A percentile compares a stretch with the other conserved stretches of the same genome.
Evolutionary conservation across 2,113 vertebrate genomes (phyloP).

Genomic region (Ranitomeya variabilis): DNA sequence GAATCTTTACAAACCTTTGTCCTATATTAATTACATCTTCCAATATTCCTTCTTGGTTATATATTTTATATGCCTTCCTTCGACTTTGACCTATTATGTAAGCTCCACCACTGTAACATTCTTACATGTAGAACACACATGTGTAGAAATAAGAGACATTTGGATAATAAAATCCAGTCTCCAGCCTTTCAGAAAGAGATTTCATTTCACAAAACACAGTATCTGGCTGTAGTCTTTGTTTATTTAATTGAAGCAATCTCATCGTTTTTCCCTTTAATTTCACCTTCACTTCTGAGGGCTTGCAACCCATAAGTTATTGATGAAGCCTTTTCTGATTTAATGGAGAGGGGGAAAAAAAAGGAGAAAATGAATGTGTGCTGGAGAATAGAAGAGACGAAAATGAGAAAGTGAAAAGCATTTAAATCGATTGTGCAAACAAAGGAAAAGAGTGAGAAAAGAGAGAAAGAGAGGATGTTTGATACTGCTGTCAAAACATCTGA

Average conservation of each 20-base stretch:
- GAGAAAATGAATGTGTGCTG: constrained; percentile 21
- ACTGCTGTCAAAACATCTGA: constrained; percentile 51
- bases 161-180: not conserved
- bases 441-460: not conserved
- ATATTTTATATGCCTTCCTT: not conserved
- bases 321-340: constrained; percentile 54
- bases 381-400: constrained; percentile 51
- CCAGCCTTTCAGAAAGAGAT: constrained; percentile 10
- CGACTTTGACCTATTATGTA: not conserved
- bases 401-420: constrained; percentile 55
- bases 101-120: not conserved
- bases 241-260: constrained; percentile 57
- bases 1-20: not conserved
- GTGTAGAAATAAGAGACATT: not conserved
- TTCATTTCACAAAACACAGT: constrained; percentile 42
- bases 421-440: constrained; percentile 56
- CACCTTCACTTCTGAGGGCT: constrained; percentile 35
- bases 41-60: not conserved
- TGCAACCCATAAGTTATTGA: constrained; percentile 50
- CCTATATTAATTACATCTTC: not conserved
- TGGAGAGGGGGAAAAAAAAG: constrained; percentile 40
- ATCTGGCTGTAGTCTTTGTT: constrained; percentile 45
- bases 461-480: constrained; percentile 28
- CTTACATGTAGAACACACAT: not conserved
- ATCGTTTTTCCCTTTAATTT: constrained; percentile 52